phyloP scores from a whole-genome alignment of 2,888 invertebrate species.

The Nomada flava region DNA sequence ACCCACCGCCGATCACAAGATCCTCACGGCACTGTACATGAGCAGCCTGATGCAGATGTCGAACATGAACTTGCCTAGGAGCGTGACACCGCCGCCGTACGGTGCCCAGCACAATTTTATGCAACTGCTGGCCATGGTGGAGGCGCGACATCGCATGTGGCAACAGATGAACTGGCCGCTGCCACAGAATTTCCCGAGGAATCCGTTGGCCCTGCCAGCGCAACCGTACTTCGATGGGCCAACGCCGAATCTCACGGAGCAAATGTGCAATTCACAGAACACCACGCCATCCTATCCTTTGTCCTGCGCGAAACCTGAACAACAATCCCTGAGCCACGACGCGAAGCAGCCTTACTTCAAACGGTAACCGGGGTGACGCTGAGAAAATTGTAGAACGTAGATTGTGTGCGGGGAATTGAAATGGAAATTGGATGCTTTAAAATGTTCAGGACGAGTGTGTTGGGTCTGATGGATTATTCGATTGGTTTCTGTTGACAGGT shows the following conservation, averaged over 20 bases:
- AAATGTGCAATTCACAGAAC: slow-evolving; percentile 78
- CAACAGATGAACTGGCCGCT: slow-evolving; percentile 81
- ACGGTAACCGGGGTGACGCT: slow-evolving; percentile 73
- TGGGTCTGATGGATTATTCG: not conserved
- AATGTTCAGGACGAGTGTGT: too few species aligned
- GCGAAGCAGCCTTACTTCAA: slow-evolving; percentile 80
- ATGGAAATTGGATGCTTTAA: too few species aligned
- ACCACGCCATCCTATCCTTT: slow-evolving; percentile 75
- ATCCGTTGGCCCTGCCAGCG: slow-evolving; percentile 73
- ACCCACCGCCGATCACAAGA: slow-evolving; percentile 82
- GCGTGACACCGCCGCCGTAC: slow-evolving; percentile 71
- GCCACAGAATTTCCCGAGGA: slow-evolving; percentile 77
- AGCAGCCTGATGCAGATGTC: slow-evolving; percentile 83
- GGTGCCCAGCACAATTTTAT: slow-evolving; percentile 78
- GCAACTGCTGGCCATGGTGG: slow-evolving; percentile 81
- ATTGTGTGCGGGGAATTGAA: not conserved
- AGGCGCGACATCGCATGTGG: slow-evolving; percentile 81
- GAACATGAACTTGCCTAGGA: slow-evolving; percentile 74
- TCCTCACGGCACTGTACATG: slow-evolving; percentile 83
- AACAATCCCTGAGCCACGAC: slow-evolving; percentile 67
- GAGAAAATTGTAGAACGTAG: too few species aligned
- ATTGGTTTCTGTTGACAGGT: slow-evolving; percentile 82
- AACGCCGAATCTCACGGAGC: slow-evolving; percentile 76
- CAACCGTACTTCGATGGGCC: slow-evolving; percentile 75
- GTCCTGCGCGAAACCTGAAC: slow-evolving; percentile 78